phyloP scores from a whole-genome alignment of 2,888 invertebrate species.

The Aspidiotus rigidus region DNA sequence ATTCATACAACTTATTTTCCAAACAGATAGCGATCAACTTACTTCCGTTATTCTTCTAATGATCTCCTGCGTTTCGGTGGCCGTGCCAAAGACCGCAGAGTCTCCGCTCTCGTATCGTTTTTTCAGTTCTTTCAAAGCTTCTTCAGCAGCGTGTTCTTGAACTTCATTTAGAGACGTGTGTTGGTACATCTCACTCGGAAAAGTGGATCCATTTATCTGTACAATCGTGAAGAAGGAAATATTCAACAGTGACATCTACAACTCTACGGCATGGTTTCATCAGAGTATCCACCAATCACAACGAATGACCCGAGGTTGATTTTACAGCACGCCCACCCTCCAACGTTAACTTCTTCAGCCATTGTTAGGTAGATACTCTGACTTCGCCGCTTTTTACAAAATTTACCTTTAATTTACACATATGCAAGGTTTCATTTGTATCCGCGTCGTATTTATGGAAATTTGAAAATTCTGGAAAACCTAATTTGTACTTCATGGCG shows the following conservation, averaged over 20 bases:
- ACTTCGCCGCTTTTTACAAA: background rate
- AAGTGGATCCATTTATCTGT: no score
- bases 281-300: no score
- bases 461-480: slow-evolving; percentile 10
- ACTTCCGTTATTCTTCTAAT: slow-evolving; percentile 19
- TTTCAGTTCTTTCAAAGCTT: slow-evolving; percentile 11
- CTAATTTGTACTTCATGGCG: background rate
- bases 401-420: slow-evolving; percentile 21
- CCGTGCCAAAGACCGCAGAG: background rate
- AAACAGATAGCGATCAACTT: background rate
- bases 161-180: background rate
- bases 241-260: no score
- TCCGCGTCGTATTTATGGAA: slow-evolving; percentile 9
- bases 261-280: no score
- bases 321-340: no score
- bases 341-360: no score
- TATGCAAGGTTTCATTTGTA: background rate
- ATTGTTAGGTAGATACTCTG: background rate
- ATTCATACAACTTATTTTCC: no score
- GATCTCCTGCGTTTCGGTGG: background rate
- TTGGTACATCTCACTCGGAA: background rate
- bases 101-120: background rate
- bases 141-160: slow-evolving; percentile 15
- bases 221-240: no score
- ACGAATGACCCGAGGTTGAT: no score